Evolutionary conservation across 1,140 invertebrate species (phyloP), one percentile per base, ranked within the genome.

Genomic region (Pteromalus puparum): DNA sequence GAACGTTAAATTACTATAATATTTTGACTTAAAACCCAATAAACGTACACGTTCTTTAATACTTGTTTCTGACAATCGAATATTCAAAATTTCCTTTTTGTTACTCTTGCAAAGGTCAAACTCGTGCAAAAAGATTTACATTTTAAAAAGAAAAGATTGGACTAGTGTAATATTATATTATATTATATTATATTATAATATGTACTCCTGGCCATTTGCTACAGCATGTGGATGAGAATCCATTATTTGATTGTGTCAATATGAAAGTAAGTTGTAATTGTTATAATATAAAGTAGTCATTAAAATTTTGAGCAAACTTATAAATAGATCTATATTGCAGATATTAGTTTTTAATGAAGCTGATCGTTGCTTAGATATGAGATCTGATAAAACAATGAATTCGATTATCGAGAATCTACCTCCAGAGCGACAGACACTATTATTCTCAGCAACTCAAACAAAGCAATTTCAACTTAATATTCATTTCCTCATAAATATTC

Each of bases 391-490:
- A 87, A 95, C 97, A 1, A 97, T 99, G 95, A 99, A 99, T 94
- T 96, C 96, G 15, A 99, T 99, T 82, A 96, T 99, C 85, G 97
- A 97, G 88, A 98, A 99, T 94, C 94, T 99, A 83, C 99, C 99
- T 26, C 88, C 93, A 5, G 93, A 97, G 86, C 94, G 98, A 88
- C 98, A 99, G 93, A 99, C 98, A 0, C 92, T 99, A 6, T 91
- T 99, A 3, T 99, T 99, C 94, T 99, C 99, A 72, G 99, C 99
- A 0, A 99, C 99, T n/a, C 98, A 99, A 94, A 99, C 99, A 34
- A 99, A 97, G 95, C 96, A 91, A 38, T 48, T 84, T 86, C 5
- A 73, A 77, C 24, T 12, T 72, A 67, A 77, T 73, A 78, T 73
- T 61, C 82, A 83, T 70, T 28, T 1, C 13, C 13, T 70, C 12